phyloP scores from a whole-genome alignment of 2,888 invertebrate species.

The Dyspetes luteomarginatus region DNA sequence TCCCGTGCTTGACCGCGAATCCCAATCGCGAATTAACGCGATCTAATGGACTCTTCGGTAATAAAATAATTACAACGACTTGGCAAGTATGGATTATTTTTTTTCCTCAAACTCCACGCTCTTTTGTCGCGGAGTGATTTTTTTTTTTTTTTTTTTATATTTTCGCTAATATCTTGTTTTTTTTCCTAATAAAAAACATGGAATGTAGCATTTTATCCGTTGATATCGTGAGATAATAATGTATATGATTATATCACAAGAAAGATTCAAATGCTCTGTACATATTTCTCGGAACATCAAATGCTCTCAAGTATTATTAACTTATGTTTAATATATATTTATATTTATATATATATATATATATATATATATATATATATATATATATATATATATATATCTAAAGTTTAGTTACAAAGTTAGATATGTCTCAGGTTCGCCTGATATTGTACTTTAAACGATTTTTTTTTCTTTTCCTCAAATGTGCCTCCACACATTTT shows the following conservation, averaged over 20 bases:
- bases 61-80: conserved; percentile 68
- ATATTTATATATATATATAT: conserved; percentile 54
- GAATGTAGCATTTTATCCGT: conserved; percentile 72
- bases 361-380: conserved; percentile 47
- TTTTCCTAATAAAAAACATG: conserved; percentile 73
- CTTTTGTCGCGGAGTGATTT: conserved; percentile 64
- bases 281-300: conserved; percentile 78
- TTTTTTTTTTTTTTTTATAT: conserved; percentile 44
- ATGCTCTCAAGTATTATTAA: conserved; percentile 76
- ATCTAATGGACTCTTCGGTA: conserved; percentile 55
- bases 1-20: conserved; percentile 14
- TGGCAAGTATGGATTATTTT: conserved; percentile 47
- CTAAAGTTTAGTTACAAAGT: conserved; percentile 81
- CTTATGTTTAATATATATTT: conserved; percentile 65
- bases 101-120: conserved; percentile 49
- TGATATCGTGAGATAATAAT: conserved; percentile 78
- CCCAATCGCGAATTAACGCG: conserved; percentile 29
- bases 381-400: conserved; percentile 49
- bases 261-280: conserved; percentile 83
- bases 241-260: conserved; percentile 83
- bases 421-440: conserved; percentile 83
- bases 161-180: conserved; percentile 70
- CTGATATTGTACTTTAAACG: conserved; percentile 82
- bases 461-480: conserved; percentile 69
- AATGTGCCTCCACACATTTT: conserved; percentile 59